Conservation (phyloP, 1,140 invertebrate species). For the Babylonia areolata region DNA sequence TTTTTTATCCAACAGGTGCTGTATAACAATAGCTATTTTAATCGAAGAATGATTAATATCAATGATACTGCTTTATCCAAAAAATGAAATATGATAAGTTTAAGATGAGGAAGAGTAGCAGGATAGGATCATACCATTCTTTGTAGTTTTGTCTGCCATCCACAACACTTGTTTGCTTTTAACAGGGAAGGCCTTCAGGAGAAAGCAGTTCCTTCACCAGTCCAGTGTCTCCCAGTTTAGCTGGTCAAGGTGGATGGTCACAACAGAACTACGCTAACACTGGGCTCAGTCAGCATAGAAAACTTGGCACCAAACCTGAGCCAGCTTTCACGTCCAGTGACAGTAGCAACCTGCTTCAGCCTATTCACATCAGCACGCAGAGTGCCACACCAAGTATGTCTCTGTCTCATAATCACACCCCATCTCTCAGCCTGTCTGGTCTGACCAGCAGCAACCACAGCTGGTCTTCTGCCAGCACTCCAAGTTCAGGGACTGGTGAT, state of each 20-base stretch:
- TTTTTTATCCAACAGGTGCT: too few relatives aligned
- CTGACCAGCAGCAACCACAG: conserved; percentile 30
- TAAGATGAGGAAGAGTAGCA: too few relatives aligned
- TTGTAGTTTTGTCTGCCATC: too few relatives aligned
- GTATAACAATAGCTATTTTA: too few relatives aligned
- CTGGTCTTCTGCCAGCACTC: conserved; percentile 40
- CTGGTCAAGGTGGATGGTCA: background rate
- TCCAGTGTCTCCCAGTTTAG: conserved; percentile 24
- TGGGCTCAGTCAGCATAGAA: background rate
- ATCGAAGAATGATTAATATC: too few relatives aligned
- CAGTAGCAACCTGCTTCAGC: conserved; percentile 19
- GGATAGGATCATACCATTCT: too few relatives aligned
- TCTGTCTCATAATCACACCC: conserved; percentile 20
- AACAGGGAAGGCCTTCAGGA: background rate
- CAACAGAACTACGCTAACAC: conserved; percentile 17
- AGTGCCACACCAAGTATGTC: background rate
- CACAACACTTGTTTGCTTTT: background rate
- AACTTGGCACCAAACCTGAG: background rate
- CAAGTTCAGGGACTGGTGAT: conserved; percentile 39
- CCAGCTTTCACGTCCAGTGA: background rate
- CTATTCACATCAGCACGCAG: conserved; percentile 29
- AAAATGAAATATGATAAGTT: too few relatives aligned
- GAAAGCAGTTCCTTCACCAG: conserved; percentile 31
- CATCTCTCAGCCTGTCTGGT: conserved; percentile 16
- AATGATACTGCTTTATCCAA: too few relatives aligned